Conservation (phyloP, 2,888 invertebrate genomes). For the Cerastis rubricosa region DNA sequence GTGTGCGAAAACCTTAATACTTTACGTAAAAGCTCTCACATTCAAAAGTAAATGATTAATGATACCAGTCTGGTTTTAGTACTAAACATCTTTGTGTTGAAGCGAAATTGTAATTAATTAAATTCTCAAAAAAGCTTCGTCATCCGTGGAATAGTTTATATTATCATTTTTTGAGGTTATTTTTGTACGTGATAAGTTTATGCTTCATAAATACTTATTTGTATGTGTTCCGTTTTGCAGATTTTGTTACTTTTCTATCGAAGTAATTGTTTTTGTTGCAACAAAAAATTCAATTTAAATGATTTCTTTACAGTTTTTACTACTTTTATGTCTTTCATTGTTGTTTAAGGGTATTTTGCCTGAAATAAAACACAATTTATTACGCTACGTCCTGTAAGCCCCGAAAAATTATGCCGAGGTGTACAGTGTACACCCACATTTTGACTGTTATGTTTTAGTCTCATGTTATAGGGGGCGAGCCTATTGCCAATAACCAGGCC, state of each 20-base stretch:
- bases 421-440: not conserved
- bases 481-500: not conserved
- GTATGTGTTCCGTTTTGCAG: not conserved
- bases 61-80: slow-evolving; percentile 35
- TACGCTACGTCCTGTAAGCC: no score
- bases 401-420: not conserved
- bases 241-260: not conserved
- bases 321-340: no score
- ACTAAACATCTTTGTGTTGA: slow-evolving; percentile 47
- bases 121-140: slow-evolving; percentile 41
- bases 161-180: slow-evolving; percentile 23
- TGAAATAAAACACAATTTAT: no score
- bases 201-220: not conserved
- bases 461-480: not conserved
- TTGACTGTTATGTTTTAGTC: not conserved
- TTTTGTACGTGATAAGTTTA: slow-evolving; percentile 6
- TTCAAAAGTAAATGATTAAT: slow-evolving; percentile 57
- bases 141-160: slow-evolving; percentile 38
- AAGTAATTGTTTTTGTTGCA: no score
- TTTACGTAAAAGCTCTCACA: slow-evolving; percentile 48
- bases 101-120: slow-evolving; percentile 30
- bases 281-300: no score
- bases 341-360: no score
- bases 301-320: no score
- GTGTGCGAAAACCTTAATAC: slow-evolving; percentile 24